Base-by-base conservation (phyloP, 2,113 vertebrate genomes). In the Myodes glareolus region DNA sequence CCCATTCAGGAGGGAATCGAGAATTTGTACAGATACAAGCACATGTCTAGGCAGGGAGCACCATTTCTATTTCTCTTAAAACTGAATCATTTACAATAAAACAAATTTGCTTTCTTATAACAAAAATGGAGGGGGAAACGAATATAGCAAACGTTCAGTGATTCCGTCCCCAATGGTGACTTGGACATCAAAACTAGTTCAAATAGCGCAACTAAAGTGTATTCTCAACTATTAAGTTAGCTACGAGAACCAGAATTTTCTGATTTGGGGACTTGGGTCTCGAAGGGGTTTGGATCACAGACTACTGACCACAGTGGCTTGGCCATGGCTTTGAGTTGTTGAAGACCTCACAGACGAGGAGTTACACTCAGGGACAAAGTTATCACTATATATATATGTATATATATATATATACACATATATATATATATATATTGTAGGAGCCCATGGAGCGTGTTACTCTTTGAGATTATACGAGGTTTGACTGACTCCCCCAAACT, bases 401-500 rank as follows among this genome's bases (percentile, higher is more conserved):
- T n/a, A n/a, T n/a, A n/a, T n/a, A n/a, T n/a, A n/a, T n/a, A n/a
- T n/a, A n/a, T n/a, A n/a, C n/a, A n/a, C n/a, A n/a, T n/a, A n/a
- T n/a, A n/a, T n/a, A n/a, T n/a, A n/a, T n/a, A n/a, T n/a, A n/a
- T n/a, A n/a, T n/a, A n/a, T n/a, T 72, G 73, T 70, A 95, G 94
- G 42, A 96, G 90, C n/a, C 80, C 63, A 16, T 67, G 31, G 93
- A 82, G 97, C 67, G 96, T 93, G 63, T 97, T 98, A 98, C 58
- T 96, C 21, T 97, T 70, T 88, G 96, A 96, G 97, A 97, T 72
- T 94, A 96, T 90, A 78, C 92, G 89, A 93, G 29, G 36, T 75
- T 97, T 95, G 95, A 96, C 91, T 94, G 86, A 96, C 89, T 98
- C 78, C 61, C 94, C 92, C 97, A 98, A 78, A 84, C 87, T 96